Base-by-base conservation (phyloP, 2,888 invertebrate species). In the Torymus aiolomorphi region DNA sequence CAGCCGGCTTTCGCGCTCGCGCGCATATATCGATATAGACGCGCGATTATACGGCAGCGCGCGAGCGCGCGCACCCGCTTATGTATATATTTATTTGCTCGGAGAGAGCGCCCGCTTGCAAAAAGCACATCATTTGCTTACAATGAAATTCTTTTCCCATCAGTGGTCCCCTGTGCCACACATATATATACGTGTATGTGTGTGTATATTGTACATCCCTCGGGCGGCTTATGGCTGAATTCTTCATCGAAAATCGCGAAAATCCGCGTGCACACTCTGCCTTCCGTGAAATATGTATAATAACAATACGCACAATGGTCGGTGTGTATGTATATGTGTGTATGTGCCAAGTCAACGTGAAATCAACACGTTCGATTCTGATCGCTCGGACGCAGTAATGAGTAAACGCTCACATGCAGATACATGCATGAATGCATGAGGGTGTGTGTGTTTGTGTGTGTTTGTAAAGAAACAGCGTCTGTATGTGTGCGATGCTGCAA, bases 51-150 rank as follows among this genome's bases (percentile, higher is more conserved):
- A 54, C 24, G 18, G 18, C 42, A 20, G n/a, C 52, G 10, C 16
- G 13, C 24, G n/a, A n/a, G n/a, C n/a, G n/a, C 20, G 49, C 42
- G 31, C 56, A 16, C 59, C 10, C 51, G 57, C 52, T n/a, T 42
- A 51, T 56, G 10, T 62, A 70, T 49, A 63, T 62, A 61, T 72
- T 70, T 78, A 73, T 59, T 61, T 71, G 70, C 70, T 31, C 54
- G 51, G 57, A 54, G 67, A 49, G 61, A 16, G n/a, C 18, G 10
- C 20, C 13, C 51, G 57, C 67, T 65, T 71, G 70, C 77, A 69
- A 73, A 80, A 69, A 69, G 24, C 57, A 24, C 66, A 20, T 70
- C 77, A 80, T 80, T 80, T 77, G 77, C 80, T 80, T 80, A 80
- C 80, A 77, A 80, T 80, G 77, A 77, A 57, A 77, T 65, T 80